These are phyloP conservation scores for Gavia stellata DNA, from an alignment of 2,113 vertebrate species.

Conservation along the genomic window DNA sequence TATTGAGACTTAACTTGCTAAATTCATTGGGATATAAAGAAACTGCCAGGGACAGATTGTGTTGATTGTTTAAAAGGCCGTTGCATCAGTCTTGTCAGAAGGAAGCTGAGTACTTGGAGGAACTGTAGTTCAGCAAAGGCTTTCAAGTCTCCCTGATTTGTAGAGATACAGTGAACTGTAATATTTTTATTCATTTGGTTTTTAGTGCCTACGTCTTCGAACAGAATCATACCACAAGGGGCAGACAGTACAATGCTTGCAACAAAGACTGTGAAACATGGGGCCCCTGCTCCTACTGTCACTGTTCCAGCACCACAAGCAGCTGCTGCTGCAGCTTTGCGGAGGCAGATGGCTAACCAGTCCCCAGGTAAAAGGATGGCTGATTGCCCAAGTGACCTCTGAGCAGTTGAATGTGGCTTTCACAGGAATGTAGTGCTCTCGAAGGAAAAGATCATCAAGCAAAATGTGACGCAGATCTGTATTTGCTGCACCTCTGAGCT, in stretches of 20 bases:
- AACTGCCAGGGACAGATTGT: background rate
- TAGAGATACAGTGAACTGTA: background rate
- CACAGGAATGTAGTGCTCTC: background rate
- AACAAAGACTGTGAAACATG: constrained; percentile 93
- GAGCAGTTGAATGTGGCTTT: background rate
- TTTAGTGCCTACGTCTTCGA: constrained; percentile 52
- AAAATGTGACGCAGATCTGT: background rate
- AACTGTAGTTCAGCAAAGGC: background rate
- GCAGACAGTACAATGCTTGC: constrained; percentile 91
- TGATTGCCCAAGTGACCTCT: background rate
- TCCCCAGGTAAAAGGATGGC: constrained; percentile 73
- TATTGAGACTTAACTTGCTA: background rate
- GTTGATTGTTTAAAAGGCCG: background rate
- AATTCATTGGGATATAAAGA: background rate
- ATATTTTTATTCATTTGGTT: background rate
- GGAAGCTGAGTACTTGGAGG: background rate
- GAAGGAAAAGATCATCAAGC: background rate
- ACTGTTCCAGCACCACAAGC: constrained; percentile 86
- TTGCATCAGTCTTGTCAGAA: background rate
- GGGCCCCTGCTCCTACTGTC: constrained; percentile 79
- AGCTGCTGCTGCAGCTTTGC: constrained; percentile 85
- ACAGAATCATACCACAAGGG: constrained; percentile 77
- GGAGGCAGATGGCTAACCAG: constrained; percentile 89
- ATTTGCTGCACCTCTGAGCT: background rate
- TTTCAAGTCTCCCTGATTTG: background rate